Percentiles rank a stretch among this genome's conserved stretches.
Evolutionary conservation across 2,113 vertebrate species (phyloP).

Genomic region (Tragelaphus imberbis): DNA sequence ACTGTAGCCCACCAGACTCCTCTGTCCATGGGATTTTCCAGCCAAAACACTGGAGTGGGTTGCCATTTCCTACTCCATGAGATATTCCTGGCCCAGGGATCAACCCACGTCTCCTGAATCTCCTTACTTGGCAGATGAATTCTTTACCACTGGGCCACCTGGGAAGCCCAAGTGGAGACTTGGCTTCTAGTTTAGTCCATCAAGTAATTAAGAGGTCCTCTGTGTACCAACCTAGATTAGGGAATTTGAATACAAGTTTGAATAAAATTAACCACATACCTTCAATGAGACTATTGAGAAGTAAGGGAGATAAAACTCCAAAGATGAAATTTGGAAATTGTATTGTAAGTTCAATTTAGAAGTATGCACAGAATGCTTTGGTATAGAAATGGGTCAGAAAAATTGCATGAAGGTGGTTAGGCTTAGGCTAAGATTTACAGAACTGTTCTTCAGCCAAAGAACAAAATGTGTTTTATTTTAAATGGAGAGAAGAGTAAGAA

Average conservation of each 20-base stretch:
- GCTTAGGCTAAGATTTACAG: background rate
- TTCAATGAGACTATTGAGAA: background rate
- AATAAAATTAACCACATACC: background rate
- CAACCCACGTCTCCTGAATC: background rate
- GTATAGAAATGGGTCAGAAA: background rate
- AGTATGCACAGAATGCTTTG: background rate
- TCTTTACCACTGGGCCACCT: background rate
- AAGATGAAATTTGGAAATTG: background rate
- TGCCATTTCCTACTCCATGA: background rate
- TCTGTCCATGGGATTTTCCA: too few relatives aligned
- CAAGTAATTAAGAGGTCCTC: background rate
- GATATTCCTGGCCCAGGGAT: background rate
- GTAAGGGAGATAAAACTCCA: background rate
- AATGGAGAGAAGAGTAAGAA: background rate
- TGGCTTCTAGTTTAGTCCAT: background rate
- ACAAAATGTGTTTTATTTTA: background rate
- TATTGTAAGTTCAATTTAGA: background rate
- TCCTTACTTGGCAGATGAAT: background rate
- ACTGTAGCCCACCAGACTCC: too few relatives aligned
- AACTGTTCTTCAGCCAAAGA: background rate
- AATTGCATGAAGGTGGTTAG: background rate
- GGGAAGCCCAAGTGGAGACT: background rate
- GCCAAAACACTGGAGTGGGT: background rate
- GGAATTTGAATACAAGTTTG: background rate
- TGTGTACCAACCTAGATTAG: background rate